A percentile compares a stretch with the other conserved stretches of the same genome.
These are phyloP conservation scores for Megamerina dolium DNA, from an alignment of 2,888 invertebrate species.

Conservation along the genomic window DNA sequence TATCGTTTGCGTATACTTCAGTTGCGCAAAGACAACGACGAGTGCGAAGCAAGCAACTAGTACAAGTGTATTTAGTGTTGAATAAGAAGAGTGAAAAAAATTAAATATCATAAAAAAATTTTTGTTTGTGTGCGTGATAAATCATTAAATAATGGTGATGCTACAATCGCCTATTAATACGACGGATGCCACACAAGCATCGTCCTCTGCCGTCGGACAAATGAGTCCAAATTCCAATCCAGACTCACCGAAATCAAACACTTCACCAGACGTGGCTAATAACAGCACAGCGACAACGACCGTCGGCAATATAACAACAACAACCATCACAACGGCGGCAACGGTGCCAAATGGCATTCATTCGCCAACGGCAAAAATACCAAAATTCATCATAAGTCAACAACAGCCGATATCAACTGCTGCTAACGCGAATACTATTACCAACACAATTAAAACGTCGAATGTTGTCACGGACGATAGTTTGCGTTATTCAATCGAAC, in stretches of 20 bases:
- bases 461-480: conserved; percentile 28
- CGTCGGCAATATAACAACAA: conserved; percentile 10
- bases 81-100: conserved; percentile 1
- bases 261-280: conserved; percentile 35
- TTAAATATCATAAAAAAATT: conserved; percentile 1
- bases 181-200: conserved; percentile 24
- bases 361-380: conserved; percentile 30
- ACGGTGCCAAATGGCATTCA: conserved; percentile 7
- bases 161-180: conserved; percentile 44
- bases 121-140: no score
- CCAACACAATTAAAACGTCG: conserved; percentile 11
- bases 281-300: conserved; percentile 14
- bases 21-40: no score
- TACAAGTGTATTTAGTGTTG: not conserved
- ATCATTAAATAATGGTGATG: conserved; percentile 48
- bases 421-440: no score
- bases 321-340: conserved; percentile 8
- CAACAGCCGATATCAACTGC: conserved; percentile 15
- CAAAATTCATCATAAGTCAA: conserved; percentile 36
- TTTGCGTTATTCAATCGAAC: conserved; percentile 43
- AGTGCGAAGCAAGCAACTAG: no score
- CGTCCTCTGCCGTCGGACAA: conserved; percentile 34
- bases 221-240: conserved; percentile 48
- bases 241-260: conserved; percentile 47
- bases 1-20: not conserved